Percentiles rank a stretch among this genome's conserved stretches.
phyloP scores from a whole-genome alignment of 2,888 invertebrate genomes.

The Drosophila infuscata region DNA sequence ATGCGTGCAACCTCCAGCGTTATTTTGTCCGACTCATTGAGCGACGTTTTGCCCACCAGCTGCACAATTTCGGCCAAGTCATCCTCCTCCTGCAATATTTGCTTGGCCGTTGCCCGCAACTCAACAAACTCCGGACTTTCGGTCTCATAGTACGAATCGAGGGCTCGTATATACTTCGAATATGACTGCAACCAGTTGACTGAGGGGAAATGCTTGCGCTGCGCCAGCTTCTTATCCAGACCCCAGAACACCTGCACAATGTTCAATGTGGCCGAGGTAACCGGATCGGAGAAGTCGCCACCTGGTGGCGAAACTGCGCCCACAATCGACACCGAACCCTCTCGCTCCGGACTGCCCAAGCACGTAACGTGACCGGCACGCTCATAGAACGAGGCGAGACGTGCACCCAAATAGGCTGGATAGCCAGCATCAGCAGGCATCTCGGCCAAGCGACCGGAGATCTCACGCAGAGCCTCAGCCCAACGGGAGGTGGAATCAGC shows the following conservation, averaged over 20 bases:
- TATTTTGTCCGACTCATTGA: constrained; percentile 99
- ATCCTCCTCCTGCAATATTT: constrained; percentile 99
- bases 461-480: constrained; percentile 99
- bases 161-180: constrained; percentile 98
- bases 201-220: constrained; percentile 99
- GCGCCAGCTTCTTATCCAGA: constrained; percentile 98
- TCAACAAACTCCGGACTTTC: constrained; percentile 98
- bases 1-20: constrained; percentile 99
- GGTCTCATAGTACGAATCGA: constrained; percentile 99
- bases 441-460: constrained; percentile 99
- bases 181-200: constrained; percentile 99
- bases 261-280: constrained; percentile 99
- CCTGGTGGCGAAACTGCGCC: constrained; percentile 99
- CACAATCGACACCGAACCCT: constrained; percentile 99
- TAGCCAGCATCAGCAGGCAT: constrained; percentile 99
- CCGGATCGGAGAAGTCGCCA: constrained; percentile 99
- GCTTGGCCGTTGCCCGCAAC: constrained; percentile 96
- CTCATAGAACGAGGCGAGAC: constrained; percentile 99
- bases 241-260: constrained; percentile 99
- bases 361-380: constrained; percentile 98
- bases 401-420: constrained; percentile 99
- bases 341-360: constrained; percentile 98
- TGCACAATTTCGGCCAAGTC: constrained; percentile 99
- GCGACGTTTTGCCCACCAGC: constrained; percentile 98
- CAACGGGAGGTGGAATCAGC: constrained; percentile 99